A percentile compares a stretch with the other conserved stretches of the same genome.
Evolutionary conservation across 2,888 invertebrate species (phyloP).

Genomic region (Colostygia pectinataria): DNA sequence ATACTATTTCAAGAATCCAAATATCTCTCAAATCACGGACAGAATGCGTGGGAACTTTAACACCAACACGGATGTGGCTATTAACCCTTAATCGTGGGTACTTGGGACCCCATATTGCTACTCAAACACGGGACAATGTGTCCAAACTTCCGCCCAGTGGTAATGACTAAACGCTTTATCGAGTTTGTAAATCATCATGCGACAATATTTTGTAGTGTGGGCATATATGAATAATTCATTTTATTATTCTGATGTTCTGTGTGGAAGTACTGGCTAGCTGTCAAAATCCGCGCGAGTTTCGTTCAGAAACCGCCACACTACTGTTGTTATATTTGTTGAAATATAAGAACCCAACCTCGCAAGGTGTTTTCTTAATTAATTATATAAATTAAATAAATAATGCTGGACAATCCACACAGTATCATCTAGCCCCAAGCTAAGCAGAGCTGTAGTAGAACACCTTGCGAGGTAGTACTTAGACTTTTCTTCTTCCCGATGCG

Average conservation of each 20-base stretch:
- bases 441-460: no score
- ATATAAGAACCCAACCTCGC: no score
- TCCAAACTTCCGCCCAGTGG: slow-evolving; percentile 47
- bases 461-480: no score
- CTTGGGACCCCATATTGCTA: slow-evolving; percentile 37
- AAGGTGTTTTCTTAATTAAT: no score
- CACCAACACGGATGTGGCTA: slow-evolving; percentile 42
- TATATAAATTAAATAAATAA: no score
- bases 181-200: slow-evolving; percentile 56
- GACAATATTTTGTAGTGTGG: slow-evolving; percentile 42
- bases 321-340: no score
- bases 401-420: no score
- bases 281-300: no score
- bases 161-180: slow-evolving; percentile 61
- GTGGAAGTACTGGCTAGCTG: not conserved
- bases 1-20: no score
- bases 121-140: slow-evolving; percentile 46
- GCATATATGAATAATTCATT: slow-evolving; percentile 37
- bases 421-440: no score
- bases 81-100: slow-evolving; percentile 59
- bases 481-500: no score
- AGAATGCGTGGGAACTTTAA: slow-evolving; percentile 22
- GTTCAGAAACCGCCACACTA: no score
- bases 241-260: not conserved
- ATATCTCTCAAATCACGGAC: slow-evolving; percentile 26